Evolutionary conservation across 2,888 invertebrate species (phyloP), one percentile per base, ranked within the genome.

Genomic region (Sthenelais limicola): DNA sequence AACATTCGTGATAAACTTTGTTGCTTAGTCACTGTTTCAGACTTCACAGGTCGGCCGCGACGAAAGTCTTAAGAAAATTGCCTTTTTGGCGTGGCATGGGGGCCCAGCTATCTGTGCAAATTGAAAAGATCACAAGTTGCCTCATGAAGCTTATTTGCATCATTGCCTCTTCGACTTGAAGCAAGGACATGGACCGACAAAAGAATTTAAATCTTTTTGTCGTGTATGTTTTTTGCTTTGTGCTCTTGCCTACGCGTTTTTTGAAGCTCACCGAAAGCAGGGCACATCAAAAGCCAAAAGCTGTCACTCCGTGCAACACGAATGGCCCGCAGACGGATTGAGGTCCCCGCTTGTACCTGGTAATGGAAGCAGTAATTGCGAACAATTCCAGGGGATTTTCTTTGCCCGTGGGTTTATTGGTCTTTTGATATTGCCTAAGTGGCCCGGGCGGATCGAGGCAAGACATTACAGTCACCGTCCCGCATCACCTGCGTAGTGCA

Each of bases 331-430:
- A n/a, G n/a, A n/a, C n/a, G n/a, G n/a, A n/a, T n/a, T n/a, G n/a
- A n/a, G n/a, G 4, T 35, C 18, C 18, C 62, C 62, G 38, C 21
- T 24, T 62, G 62, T 28, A 62, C 62, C 43, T 26, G 62, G 62
- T 62, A 62, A 62, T 62, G 62, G 62, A 62, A 38, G 62, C 35
- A 35, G 62, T 62, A 62, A 62, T 62, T 62, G 62, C 62, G 62
- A 62, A 62, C 62, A 62, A 62, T 62, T 62, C 62, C 62, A 38
- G 26, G 35, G 62, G 38, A 35, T 33, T 62, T 62, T 62, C 62
- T 62, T 38, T 62, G 38, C 43, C 38, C 21, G 26, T 35, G 32
- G 38, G 38, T 26, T 62, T 33, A 62, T 62, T 62, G 62, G 62
- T 62, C 62, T 62, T 62, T 62, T 62, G 62, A 62, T 62, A 62